Evolutionary conservation across 2,888 invertebrate species (phyloP).

Genomic region (Megamerina dolium): DNA sequence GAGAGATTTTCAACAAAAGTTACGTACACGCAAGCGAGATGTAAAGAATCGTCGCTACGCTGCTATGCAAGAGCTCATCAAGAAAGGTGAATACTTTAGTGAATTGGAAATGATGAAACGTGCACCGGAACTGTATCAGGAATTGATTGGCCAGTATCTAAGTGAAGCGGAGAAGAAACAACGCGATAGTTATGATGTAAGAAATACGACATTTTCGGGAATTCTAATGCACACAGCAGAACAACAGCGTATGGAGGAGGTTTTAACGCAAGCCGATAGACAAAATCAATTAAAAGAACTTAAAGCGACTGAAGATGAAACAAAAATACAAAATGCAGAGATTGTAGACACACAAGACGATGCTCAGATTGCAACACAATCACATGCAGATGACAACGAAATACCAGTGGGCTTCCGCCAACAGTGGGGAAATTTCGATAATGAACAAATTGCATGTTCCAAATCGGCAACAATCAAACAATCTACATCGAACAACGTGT

Average conservation of each 20-base stretch:
- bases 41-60: constrained; percentile 76
- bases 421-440: constrained; percentile 57
- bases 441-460: constrained; percentile 38
- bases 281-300: neutral
- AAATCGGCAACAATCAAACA: constrained; percentile 8
- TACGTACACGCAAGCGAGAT: constrained; percentile 53
- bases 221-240: constrained; percentile 78
- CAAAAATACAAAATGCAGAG: neutral
- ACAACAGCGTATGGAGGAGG: constrained; percentile 59
- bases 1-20: constrained; percentile 55
- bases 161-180: constrained; percentile 67
- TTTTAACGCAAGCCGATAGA: constrained; percentile 42
- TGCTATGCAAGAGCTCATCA: constrained; percentile 68
- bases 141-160: constrained; percentile 80
- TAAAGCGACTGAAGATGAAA: neutral
- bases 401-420: constrained; percentile 39
- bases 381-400: constrained; percentile 25
- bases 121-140: constrained; percentile 84
- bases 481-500: constrained; percentile 11
- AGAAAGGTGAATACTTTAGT: constrained; percentile 68
- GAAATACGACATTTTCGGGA: constrained; percentile 60
- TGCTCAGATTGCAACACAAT: constrained; percentile 2
- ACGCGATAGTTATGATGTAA: constrained; percentile 56
- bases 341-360: neutral
- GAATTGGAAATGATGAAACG: constrained; percentile 91